A percentile compares a stretch with the other conserved stretches of the same genome.
phyloP scores from a whole-genome alignment of 2,797 vertebrate genomes.

The Chelon auratus region DNA sequence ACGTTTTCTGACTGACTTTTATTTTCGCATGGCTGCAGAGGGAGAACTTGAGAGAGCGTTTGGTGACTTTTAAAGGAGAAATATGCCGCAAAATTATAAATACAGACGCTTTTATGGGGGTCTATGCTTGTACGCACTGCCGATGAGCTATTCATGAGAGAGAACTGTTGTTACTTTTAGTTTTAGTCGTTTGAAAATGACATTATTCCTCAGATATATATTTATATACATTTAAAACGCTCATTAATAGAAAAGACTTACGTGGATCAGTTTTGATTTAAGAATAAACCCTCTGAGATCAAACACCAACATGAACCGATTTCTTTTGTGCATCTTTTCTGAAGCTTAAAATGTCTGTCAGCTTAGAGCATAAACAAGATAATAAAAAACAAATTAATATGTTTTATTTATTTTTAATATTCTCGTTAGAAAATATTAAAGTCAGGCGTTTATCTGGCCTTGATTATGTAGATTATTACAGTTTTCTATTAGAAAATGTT shows the following conservation, averaged over 20 bases:
- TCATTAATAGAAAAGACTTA: background rate
- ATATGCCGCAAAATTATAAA: constrained; percentile 7
- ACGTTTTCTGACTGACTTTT: constrained; percentile 57
- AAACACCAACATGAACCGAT: background rate
- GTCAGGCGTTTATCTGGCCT: too few relatives aligned
- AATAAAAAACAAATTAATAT: too few relatives aligned
- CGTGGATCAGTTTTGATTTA: background rate
- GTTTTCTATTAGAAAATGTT: too few relatives aligned
- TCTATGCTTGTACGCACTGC: background rate
- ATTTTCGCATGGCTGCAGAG: constrained; percentile 45
- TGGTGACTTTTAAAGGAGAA: background rate
- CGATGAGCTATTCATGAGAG: background rate
- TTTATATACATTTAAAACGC: background rate
- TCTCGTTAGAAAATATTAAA: too few relatives aligned
- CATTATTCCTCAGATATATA: background rate
- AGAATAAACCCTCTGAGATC: background rate
- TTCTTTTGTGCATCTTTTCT: too few relatives aligned
- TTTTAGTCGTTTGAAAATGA: background rate
- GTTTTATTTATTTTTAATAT: too few relatives aligned
- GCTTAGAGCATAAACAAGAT: too few relatives aligned
- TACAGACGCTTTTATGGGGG: background rate
- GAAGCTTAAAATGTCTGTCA: too few relatives aligned
- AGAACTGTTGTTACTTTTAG: background rate
- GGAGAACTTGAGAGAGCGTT: background rate
- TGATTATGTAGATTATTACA: too few relatives aligned